A percentile compares a stretch with the other conserved stretches of the same genome.
Conservation (phyloP, 2,888 invertebrate species). For the Andrena dorsata region DNA sequence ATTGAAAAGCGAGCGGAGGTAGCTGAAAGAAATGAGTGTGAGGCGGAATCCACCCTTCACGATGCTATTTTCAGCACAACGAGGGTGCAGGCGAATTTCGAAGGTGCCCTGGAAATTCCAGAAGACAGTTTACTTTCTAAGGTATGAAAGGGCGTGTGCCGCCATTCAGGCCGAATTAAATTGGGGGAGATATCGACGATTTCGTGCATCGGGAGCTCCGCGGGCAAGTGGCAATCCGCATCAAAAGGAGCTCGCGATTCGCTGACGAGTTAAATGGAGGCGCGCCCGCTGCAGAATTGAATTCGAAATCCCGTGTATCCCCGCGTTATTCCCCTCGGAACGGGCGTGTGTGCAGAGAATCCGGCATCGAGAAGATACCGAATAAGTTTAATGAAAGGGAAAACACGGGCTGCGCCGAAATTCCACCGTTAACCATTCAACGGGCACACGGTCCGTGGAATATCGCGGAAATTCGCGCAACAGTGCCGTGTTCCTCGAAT, state of each 20-base stretch:
- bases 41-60: background rate
- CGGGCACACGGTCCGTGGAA: conserved; percentile 5
- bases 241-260: background rate
- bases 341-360: background rate
- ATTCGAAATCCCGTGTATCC: conserved; percentile 23
- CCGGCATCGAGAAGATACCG: conserved; percentile 6
- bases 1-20: background rate
- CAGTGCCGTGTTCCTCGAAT: conserved; percentile 19
- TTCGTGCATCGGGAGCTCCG: background rate
- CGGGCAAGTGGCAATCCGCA: background rate
- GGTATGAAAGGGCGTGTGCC: background rate
- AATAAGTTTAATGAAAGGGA: conserved; percentile 52
- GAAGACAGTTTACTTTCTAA: background rate
- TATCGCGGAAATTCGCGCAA: conserved; percentile 22
- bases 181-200: conserved; percentile 12
- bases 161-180: background rate
- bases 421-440: conserved; percentile 16
- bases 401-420: conserved; percentile 19
- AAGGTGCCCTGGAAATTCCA: background rate
- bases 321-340: background rate
- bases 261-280: conserved; percentile 18
- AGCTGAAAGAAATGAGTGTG: background rate
- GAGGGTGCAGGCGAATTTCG: background rate
- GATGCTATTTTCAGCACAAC: background rate
- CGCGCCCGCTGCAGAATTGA: conserved; percentile 21